Evolutionary conservation across 2,113 vertebrate genomes (phyloP), one percentile per base, ranked within the genome.

Genomic region (Indicator indicator): DNA sequence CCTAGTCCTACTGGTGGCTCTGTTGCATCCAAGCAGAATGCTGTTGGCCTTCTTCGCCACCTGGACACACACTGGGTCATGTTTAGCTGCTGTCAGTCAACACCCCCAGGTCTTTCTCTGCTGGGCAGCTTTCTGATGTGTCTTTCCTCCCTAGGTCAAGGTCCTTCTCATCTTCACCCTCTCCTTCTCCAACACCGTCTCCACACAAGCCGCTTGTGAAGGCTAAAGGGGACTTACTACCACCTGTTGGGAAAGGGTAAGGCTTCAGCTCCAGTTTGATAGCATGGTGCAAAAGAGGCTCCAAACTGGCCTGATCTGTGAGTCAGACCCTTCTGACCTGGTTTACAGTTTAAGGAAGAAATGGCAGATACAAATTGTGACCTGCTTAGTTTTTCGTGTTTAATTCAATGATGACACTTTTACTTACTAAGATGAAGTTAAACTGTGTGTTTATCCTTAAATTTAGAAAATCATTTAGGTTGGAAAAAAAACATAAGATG

Each of bases 161-260:
- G 33, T 99, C 99, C 40, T 99, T 99, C 95, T 99, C 99, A 27
- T 98, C 99, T 1, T 99, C 98, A 12, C 98, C 98, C 0, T 98
- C 99, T 86, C 98, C 98, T 1, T 99, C 99, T 36, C 99, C 98
- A 13, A 98, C 98, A 40, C 99, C 98, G 0, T 98, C 98, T 50
- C 98, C 97, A 11, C 98, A 98, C 83, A 99, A 98, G 96, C 98
- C 98, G 3, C 85, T 98, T 62, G 33, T 89, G 2, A 99, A 99
- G 97, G 97, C 97, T 87, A 99, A 99, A 97, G 97, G 98, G 54
- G 99, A 99, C 30, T 96, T 97, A 3, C 97, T 97, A 46, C 97
- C 97, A 5, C 96, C 95, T 55, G 82, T 97, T 14, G 89, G 97
- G 20, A 99, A 98, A 97, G 98, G 99, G 99, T 99, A 96, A 97